These are phyloP conservation scores for Romanomermis culicivorax DNA, from an alignment of 2,888 invertebrate species.

Conservation along the genomic window DNA sequence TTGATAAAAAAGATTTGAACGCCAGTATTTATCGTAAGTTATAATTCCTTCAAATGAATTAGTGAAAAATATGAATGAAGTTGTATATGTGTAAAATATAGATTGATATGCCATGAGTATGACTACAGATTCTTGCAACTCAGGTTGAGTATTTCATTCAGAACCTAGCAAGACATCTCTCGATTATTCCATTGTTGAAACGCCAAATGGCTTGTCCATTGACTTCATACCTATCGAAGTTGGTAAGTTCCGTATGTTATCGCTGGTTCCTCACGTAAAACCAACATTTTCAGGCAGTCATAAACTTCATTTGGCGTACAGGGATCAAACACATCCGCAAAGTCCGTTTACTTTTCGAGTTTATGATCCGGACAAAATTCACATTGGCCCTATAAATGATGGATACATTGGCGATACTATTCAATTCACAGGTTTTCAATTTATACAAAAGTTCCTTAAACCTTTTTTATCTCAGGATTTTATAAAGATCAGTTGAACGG, in stretches of 20 bases:
- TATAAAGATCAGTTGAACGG: too few relatives aligned
- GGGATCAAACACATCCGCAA: constrained; percentile 51
- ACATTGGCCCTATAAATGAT: constrained; percentile 49
- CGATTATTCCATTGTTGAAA: not conserved
- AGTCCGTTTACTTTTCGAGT: constrained; percentile 86
- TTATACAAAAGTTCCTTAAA: not conserved
- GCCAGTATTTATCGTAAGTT: constrained; percentile 20
- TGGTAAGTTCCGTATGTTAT: constrained; percentile 41
- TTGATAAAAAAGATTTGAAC: constrained; percentile 13
- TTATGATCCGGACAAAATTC: constrained; percentile 42
- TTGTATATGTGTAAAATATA: too few relatives aligned
- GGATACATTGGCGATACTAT: constrained; percentile 58
- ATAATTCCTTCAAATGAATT: too few relatives aligned
- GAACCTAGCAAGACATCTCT: not conserved
- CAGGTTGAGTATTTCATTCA: constrained; percentile 7
- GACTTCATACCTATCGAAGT: constrained; percentile 64
- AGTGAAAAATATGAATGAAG: too few relatives aligned
- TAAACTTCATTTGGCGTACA: constrained; percentile 61
- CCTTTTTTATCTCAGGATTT: not conserved
- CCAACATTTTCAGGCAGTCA: constrained; percentile 56
- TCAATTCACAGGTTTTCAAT: constrained; percentile 22
- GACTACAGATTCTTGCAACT: too few relatives aligned
- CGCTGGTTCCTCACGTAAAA: not conserved
- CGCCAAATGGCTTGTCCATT: constrained; percentile 19
- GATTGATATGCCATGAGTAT: too few relatives aligned